Percentiles rank a stretch among this genome's conserved stretches.
These are phyloP conservation scores for Spinibarbus caldwelli DNA, from an alignment of 2,797 vertebrate species.

Conservation along the genomic window DNA sequence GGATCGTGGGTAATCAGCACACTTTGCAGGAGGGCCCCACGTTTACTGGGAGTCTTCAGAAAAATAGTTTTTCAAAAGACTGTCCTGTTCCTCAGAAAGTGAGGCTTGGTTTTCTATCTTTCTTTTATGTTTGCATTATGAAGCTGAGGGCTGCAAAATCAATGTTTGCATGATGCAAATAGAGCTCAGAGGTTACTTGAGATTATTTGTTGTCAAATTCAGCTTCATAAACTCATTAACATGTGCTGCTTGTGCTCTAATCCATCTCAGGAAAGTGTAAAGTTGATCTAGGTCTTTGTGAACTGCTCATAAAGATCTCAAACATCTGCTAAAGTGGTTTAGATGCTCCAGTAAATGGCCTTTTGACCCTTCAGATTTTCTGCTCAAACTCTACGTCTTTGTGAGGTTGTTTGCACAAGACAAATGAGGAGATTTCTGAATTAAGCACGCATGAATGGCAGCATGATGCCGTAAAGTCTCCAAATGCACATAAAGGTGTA, in stretches of 20 bases:
- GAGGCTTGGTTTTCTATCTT: not conserved
- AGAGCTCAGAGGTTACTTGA: not conserved
- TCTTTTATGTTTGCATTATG: not conserved
- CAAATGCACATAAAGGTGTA: not conserved
- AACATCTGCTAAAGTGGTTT: conserved; percentile 72
- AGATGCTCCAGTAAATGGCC: conserved; percentile 78
- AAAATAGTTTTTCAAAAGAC: not conserved
- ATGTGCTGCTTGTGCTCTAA: conserved; percentile 56
- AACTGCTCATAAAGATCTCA: conserved; percentile 62
- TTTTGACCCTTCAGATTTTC: conserved; percentile 81
- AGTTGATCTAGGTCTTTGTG: conserved; percentile 76
- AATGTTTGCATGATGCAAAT: not conserved
- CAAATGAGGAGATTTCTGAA: conserved; percentile 80
- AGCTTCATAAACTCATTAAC: conserved; percentile 50
- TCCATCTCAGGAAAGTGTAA: conserved; percentile 74
- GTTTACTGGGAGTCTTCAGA: conserved; percentile 33
- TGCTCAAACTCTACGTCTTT: conserved; percentile 64
- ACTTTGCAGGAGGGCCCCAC: conserved; percentile 48
- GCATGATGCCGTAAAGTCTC: not conserved
- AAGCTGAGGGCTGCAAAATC: not conserved
- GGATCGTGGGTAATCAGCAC: conserved; percentile 29
- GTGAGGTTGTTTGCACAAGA: conserved; percentile 53
- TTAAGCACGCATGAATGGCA: conserved; percentile 75
- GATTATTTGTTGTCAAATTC: not conserved
- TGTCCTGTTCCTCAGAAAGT: conserved; percentile 47